phyloP scores from a whole-genome alignment of 2,113 vertebrate species.

The Thryonomys swinderianus region DNA sequence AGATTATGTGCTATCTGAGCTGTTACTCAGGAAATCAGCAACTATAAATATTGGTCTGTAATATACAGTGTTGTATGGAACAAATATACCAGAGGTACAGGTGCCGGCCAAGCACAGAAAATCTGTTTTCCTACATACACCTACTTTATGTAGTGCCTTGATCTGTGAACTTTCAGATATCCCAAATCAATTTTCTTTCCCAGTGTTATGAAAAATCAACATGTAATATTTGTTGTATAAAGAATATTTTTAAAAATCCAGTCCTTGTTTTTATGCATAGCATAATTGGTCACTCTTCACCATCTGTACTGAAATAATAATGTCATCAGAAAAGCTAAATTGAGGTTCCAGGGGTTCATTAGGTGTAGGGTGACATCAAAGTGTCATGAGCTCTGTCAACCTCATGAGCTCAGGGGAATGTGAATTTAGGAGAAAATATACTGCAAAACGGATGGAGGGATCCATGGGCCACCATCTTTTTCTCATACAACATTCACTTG shows the following conservation, averaged over 20 bases:
- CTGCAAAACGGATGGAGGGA: background rate
- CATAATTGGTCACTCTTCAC: background rate
- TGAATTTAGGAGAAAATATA: background rate
- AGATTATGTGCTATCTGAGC: constrained; percentile 31
- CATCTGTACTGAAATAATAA: background rate
- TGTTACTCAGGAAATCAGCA: constrained; percentile 70
- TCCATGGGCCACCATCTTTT: background rate
- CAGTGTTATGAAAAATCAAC: constrained; percentile 19
- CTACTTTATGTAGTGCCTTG: background rate
- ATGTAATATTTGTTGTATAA: background rate
- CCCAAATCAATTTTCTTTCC: constrained; percentile 1
- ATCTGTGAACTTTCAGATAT: constrained; percentile 24
- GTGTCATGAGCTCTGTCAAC: background rate
- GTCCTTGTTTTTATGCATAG: background rate
- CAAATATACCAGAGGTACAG: constrained; percentile 30
- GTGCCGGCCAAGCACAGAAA: constrained; percentile 49
- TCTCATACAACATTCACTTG: background rate
- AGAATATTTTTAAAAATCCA: background rate
- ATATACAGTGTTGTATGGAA: background rate
- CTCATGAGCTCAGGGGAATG: background rate
- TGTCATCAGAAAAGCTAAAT: background rate
- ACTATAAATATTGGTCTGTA: constrained; percentile 66
- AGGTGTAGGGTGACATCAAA: background rate
- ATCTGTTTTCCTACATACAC: constrained; percentile 6
- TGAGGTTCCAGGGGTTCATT: background rate